Evolutionary conservation across 37 sponge, comb jelly and placozoan species (phyloP), one percentile per base, ranked within the genome.

Genomic region (Sycon ciliatum): DNA sequence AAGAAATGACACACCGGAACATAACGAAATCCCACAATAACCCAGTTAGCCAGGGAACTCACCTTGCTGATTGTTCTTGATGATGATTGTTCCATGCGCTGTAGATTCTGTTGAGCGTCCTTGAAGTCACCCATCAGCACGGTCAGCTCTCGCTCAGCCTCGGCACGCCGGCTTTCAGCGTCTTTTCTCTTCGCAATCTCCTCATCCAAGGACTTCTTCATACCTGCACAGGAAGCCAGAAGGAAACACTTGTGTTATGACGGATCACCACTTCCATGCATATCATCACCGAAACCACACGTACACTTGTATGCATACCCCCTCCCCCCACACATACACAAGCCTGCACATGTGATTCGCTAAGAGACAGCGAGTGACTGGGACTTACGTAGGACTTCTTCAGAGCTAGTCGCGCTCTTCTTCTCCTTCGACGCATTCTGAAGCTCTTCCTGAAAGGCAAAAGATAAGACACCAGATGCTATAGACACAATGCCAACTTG

Each of bases 51-150:
- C 62, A 57, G 11, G 52, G 4, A 27, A n/a, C 67, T 3, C 49
- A 37, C 54, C 71, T 81, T 72, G 0, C 20, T 9, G 29, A 52
- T 18, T 13, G 67, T 30, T 0, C 37, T 46, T 1, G 28, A 26
- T 32, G 78, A 37, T 20, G 73, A 77, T n/a, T 56, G 46, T 56
- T 77, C 66, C 3, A 78, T 11, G 20, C 31, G 3, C 1, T 39
- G 13, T 6, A 74, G 34, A 30, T 83, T 80, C 16, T 29, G 73
- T 13, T 70, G 32, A 2, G 82, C 40, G 5, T 74, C 75, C 56
- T 84, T 80, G 60, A 89, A 32, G 70, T 89, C 89, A 32, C 84
- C 57, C 18, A 56, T 20, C 38, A 76, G 30, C 67, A 77, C 73
- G 33, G 81, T 74, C 54, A 36, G 36, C 36, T 75, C 79, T 40